A percentile compares a stretch with the other conserved stretches of the same genome.
Conservation (phyloP, 2,797 vertebrate species). For the Otolemur crassicaudatus region DNA sequence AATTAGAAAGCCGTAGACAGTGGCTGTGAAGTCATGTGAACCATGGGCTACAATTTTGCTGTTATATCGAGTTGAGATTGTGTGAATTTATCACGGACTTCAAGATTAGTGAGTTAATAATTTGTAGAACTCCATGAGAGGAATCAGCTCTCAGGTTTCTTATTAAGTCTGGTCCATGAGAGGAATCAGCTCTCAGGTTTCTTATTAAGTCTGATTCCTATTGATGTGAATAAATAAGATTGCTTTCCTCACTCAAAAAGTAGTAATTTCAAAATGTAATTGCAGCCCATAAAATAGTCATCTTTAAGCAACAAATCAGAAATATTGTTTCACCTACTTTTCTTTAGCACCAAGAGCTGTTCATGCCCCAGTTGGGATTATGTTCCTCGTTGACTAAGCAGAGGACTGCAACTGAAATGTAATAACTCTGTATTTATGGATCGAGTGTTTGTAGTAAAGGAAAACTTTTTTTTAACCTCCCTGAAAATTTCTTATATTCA, state of each 20-base stretch:
- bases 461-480: constrained; percentile 10
- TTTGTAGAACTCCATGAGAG: background rate
- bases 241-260: background rate
- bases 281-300: background rate
- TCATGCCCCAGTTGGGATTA: background rate
- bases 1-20: constrained; percentile 28
- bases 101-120: background rate
- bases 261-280: background rate
- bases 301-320: background rate
- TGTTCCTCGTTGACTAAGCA: background rate
- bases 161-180: background rate
- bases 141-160: background rate
- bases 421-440: background rate
- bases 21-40: background rate
- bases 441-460: background rate
- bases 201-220: background rate
- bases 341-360: background rate
- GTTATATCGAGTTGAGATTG: background rate
- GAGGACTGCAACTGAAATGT: background rate
- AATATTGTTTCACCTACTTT: background rate
- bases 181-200: background rate
- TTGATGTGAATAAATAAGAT: background rate
- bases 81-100: background rate
- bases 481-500: constrained; percentile 17
- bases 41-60: background rate